These are phyloP conservation scores for Phalanger gymnotis DNA, from an alignment of 2,797 vertebrate genomes.

Conservation along the genomic window DNA sequence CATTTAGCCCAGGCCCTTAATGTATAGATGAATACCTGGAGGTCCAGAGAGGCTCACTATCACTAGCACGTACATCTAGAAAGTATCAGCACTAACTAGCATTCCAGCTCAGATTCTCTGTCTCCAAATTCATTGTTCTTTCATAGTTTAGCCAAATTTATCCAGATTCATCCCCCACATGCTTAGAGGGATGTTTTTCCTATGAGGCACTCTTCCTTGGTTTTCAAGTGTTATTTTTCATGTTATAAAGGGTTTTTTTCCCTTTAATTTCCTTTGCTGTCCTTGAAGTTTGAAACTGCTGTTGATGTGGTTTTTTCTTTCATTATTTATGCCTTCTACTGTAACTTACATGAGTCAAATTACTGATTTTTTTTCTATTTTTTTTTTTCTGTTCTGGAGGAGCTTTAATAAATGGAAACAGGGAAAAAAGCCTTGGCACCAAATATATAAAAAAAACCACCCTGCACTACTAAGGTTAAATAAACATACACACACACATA, in stretches of 20 bases:
- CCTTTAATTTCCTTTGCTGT: neutral
- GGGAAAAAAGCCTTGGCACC: conserved; percentile 14
- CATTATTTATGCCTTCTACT: neutral
- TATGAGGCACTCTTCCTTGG: neutral
- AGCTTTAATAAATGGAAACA: conserved; percentile 17
- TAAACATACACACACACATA: neutral
- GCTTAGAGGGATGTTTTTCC: neutral
- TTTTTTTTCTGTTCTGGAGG: too few species aligned
- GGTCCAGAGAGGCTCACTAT: neutral
- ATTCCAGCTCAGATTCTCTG: neutral
- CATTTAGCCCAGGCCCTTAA: neutral
- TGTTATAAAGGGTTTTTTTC: neutral
- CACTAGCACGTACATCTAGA: neutral
- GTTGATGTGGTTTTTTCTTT: conserved; percentile 22
- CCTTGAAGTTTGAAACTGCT: conserved; percentile 36
- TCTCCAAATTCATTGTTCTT: neutral
- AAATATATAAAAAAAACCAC: conserved; percentile 8
- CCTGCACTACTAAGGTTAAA: conserved; percentile 10
- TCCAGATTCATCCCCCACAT: neutral
- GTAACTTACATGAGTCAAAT: conserved; percentile 6
- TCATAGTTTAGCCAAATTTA: neutral
- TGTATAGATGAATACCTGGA: neutral
- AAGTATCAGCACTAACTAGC: neutral
- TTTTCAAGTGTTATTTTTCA: neutral
- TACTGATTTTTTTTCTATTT: conserved; percentile 10